These are phyloP conservation scores for Anagrus nilaparvatae DNA, from an alignment of 1,140 invertebrate species.

Conservation along the genomic window DNA sequence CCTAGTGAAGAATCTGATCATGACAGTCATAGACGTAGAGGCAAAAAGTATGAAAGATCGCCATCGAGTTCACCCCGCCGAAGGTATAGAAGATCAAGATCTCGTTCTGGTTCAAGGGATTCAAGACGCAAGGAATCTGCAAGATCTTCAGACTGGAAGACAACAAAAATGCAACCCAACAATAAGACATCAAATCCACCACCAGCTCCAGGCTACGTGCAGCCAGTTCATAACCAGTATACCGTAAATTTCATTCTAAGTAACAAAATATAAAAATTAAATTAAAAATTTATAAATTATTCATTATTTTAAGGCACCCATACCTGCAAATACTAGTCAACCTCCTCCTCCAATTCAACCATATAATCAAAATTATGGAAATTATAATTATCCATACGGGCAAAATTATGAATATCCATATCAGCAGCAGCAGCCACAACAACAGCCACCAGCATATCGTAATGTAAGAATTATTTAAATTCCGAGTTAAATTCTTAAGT, in stretches of 20 bases:
- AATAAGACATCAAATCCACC: conserved; percentile 18
- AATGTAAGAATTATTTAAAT: no score
- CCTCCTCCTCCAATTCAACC: conserved; percentile 31
- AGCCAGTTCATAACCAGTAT: conserved; percentile 36
- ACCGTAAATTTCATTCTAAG: conserved; percentile 24
- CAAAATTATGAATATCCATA: conserved; percentile 30
- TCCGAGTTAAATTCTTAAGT: no score
- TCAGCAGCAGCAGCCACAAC: no score
- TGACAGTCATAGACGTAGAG: conserved; percentile 32
- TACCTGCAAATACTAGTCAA: conserved; percentile 34
- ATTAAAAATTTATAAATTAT: not conserved
- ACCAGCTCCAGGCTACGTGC: conserved; percentile 25
- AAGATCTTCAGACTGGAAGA: conserved; percentile 10
- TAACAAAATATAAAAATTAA: not conserved
- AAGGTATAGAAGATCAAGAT: conserved; percentile 34
- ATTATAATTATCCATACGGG: conserved; percentile 35
- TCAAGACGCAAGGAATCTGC: conserved; percentile 29
- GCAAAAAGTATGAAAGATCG: conserved; percentile 37
- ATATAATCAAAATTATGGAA: conserved; percentile 28
- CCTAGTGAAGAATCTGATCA: conserved; percentile 36
- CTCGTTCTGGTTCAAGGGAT: conserved; percentile 31
- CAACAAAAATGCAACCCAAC: conserved; percentile 17
- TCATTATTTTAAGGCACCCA: conserved; percentile 21
- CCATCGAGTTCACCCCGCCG: conserved; percentile 38
- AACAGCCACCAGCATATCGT: conserved; percentile 31